Evolutionary conservation across 2,888 invertebrate species (phyloP), one percentile per base, ranked within the genome.

Genomic region (Boloria euphrosyne): DNA sequence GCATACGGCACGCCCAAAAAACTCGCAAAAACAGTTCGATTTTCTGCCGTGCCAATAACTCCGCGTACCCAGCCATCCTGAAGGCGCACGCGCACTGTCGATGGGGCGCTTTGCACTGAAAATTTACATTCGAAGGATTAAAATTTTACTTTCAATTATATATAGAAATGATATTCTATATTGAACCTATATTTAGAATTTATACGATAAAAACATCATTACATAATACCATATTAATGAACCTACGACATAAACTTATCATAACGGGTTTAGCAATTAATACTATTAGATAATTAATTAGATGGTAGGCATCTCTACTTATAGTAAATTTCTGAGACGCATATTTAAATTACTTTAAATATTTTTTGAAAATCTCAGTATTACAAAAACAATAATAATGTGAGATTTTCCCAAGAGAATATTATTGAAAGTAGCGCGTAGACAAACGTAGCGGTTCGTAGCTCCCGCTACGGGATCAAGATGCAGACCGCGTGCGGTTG

Each of bases 1-100:
- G 89, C 92, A 71, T 90, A 92, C 0, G 92, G 90, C 61, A 92
- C 83, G n/a, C 86, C 90, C 16, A 84, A 76, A 79, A 91, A 92
- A 76, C 89, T 89, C 69, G 85, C 89, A 76, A 86, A 92, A 4
- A 55, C 58, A 0, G 65, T 67, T 17, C 76, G 75, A 47, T 77
- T 73, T n/a, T 78, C 79, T 0, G 80, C 69, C 17, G 63, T 76
- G 16, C 74, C 66, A 43, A 77, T 76, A 66, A 68, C 53, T 10
- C 92, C 91, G 76, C 89, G 84, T 72, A 86, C 80, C 78, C 77
- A 75, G 2, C 92, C 91, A 0, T 81, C 71, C 10, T 80, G 79
- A 1, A 79, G 82, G 62, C 63, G 73, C 63, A 77, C 83, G 22
- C 75, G 77, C 75, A 53, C 73, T 63, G 75, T 80, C 76, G 62